phyloP scores from a whole-genome alignment of 2,888 invertebrate species.

The Anorthoa munda region DNA sequence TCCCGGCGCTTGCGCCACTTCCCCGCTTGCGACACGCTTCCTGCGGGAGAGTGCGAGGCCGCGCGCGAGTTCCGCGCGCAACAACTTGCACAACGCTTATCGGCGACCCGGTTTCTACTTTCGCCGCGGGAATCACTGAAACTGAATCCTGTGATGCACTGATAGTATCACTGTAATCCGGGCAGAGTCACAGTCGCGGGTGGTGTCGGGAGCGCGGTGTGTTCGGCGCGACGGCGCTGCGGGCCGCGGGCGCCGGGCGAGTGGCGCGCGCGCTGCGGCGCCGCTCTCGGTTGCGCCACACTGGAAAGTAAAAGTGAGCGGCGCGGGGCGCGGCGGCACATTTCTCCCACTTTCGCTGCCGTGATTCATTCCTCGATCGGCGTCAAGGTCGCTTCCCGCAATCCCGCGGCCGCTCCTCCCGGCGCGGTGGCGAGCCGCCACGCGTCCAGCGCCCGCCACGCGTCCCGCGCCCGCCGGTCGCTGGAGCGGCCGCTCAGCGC shows the following conservation, averaged over 20 bases:
- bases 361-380: constrained; percentile 84
- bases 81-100: constrained; percentile 87
- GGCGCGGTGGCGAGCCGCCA: constrained; percentile 58
- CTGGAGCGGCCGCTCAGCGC: constrained; percentile 51
- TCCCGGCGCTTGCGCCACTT: constrained; percentile 90
- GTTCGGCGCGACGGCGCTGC: constrained; percentile 89
- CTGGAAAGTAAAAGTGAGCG: constrained; percentile 90
- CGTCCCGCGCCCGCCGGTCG: constrained; percentile 46
- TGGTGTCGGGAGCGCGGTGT: constrained; percentile 76
- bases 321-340: constrained; percentile 87
- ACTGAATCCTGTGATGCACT: constrained; percentile 88
- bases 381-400: constrained; percentile 89
- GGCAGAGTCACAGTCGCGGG: constrained; percentile 81
- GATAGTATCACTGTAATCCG: constrained; percentile 89
- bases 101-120: constrained; percentile 87
- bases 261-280: constrained; percentile 87
- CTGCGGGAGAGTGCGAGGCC: constrained; percentile 90
- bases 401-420: constrained; percentile 80
- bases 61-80: constrained; percentile 86
- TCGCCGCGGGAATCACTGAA: constrained; percentile 84
- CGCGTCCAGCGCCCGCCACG: constrained; percentile 43
- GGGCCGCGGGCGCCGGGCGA: constrained; percentile 91
- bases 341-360: constrained; percentile 91
- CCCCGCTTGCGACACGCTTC: constrained; percentile 89
- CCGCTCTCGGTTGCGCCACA: constrained; percentile 89